A percentile compares a stretch with the other conserved stretches of the same genome.
Conservation (phyloP, 1,140 invertebrate species). For the Fopius arisanus region DNA sequence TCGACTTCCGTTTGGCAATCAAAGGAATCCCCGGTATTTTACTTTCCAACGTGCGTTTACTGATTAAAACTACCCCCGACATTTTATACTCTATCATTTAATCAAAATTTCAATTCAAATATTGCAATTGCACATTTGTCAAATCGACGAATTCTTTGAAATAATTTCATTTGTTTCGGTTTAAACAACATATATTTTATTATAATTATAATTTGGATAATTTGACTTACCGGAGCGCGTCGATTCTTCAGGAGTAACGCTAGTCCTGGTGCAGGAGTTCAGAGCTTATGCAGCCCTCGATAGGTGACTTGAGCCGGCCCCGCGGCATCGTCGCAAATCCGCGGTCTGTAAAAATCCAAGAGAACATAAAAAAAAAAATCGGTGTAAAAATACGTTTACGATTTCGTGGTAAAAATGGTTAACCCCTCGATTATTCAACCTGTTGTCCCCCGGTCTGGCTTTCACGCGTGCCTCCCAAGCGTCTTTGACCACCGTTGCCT, state of each 20-base stretch:
- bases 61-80: neutral
- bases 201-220: neutral
- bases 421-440: neutral
- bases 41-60: too few species aligned
- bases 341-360: constrained; percentile 18
- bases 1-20: neutral
- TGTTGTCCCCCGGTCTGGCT: constrained; percentile 45
- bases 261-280: constrained; percentile 17
- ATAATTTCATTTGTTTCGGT: too few species aligned
- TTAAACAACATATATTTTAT: neutral
- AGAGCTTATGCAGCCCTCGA: constrained; percentile 32
- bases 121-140: too few species aligned
- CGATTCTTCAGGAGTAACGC: constrained; percentile 17
- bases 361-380: neutral
- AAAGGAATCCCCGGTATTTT: neutral
- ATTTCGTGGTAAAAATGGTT: neutral
- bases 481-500: neutral
- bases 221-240: constrained; percentile 13
- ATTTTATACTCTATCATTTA: neutral
- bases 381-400: neutral
- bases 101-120: too few species aligned
- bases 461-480: constrained; percentile 24
- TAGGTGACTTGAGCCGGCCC: constrained; percentile 41
- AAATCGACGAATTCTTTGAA: too few species aligned
- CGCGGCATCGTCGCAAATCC: constrained; percentile 55